Conservation (phyloP, 2,113 vertebrate genomes). For the Dinomys branickii region DNA sequence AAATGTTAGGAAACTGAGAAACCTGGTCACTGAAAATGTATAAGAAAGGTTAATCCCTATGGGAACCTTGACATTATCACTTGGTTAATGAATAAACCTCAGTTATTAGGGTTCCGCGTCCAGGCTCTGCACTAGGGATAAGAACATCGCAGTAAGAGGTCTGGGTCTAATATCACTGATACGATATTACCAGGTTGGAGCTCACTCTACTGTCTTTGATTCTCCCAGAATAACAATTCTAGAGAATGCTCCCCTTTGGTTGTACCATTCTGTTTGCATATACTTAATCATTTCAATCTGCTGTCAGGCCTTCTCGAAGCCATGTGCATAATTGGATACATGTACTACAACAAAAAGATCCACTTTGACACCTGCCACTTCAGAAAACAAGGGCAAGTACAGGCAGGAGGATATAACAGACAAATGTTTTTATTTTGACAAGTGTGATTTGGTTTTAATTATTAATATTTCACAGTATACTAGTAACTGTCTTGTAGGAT, state of each 20-base stretch:
- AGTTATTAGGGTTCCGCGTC: neutral
- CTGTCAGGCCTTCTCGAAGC: slow-evolving; percentile 52
- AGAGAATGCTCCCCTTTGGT: neutral
- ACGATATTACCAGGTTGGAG: neutral
- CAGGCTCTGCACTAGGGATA: fast-evolving
- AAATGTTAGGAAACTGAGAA: neutral
- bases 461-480: slow-evolving; percentile 76
- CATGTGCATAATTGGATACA: slow-evolving; percentile 65
- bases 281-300: slow-evolving; percentile 52
- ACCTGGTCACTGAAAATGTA: neutral
- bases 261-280: neutral
- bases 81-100: neutral
- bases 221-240: neutral
- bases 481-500: slow-evolving; percentile 66
- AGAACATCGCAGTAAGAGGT: neutral
- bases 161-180: neutral
- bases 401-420: slow-evolving; percentile 63
- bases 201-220: neutral
- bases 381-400: slow-evolving; percentile 50
- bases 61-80: neutral
- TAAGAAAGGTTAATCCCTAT: neutral
- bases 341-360: slow-evolving; percentile 63
- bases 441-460: slow-evolving; percentile 78
- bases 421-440: slow-evolving; percentile 80
- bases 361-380: slow-evolving; percentile 75